A percentile compares a stretch with the other conserved stretches of the same genome.
Evolutionary conservation across 2,888 invertebrate genomes (phyloP).

Genomic region (Hoplodrina blanda): DNA sequence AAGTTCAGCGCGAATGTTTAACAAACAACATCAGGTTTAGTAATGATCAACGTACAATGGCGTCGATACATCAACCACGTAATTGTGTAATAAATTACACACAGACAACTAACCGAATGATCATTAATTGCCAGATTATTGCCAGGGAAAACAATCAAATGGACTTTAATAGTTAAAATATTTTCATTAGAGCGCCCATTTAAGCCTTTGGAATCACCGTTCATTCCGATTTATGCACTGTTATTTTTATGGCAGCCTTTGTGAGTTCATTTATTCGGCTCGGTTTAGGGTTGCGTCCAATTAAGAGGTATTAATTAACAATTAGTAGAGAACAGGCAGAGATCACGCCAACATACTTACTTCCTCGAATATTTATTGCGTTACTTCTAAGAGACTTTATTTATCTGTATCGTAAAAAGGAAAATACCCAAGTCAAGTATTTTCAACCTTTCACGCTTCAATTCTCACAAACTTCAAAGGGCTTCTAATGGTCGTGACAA

Average conservation of each 20-base stretch:
- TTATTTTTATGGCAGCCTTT: conserved; percentile 73
- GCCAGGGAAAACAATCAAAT: conserved; percentile 79
- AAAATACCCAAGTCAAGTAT: conserved; percentile 11
- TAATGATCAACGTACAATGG: conserved; percentile 29
- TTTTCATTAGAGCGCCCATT: conserved; percentile 78
- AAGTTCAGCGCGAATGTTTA: conserved; percentile 38
- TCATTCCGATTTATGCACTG: conserved; percentile 76
- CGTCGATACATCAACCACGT: conserved; percentile 47
- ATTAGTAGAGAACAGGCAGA: conserved; percentile 23
- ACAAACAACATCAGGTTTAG: conserved; percentile 48
- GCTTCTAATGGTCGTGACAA: conserved; percentile 44
- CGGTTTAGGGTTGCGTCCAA: conserved; percentile 71
- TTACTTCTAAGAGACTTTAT: conserved; percentile 13
- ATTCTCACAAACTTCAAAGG: conserved; percentile 38
- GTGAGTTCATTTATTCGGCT: conserved; percentile 75
- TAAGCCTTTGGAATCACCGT: conserved; percentile 78
- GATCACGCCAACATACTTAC: conserved; percentile 40
- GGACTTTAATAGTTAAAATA: conserved; percentile 77
- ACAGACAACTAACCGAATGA: conserved; percentile 57
- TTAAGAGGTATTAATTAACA: conserved; percentile 65
- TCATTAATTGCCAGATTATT: conserved; percentile 73
- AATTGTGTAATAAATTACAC: conserved; percentile 57
- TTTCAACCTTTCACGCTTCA: conserved; percentile 18
- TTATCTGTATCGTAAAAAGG: conserved; percentile 22
- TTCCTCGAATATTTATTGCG: conserved; percentile 33